Evolutionary conservation across 2,113 vertebrate genomes (phyloP), one percentile per base, ranked within the genome.

Genomic region (Takifugu flavidus): DNA sequence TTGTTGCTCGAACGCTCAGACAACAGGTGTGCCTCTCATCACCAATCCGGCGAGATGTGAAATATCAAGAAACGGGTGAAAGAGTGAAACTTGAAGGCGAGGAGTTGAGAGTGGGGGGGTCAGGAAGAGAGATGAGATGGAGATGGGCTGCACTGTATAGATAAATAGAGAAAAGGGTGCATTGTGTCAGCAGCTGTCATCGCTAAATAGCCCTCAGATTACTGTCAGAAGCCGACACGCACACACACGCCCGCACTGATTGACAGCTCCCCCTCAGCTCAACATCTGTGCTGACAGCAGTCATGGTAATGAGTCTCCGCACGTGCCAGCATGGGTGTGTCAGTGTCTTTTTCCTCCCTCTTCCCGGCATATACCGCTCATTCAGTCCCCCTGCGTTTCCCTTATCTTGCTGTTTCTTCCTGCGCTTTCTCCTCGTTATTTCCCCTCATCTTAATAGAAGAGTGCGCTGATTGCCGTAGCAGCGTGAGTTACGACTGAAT

Each of bases 221-320:
- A 82, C 77, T 85, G 82, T 83, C 78, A 80, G 72, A 71, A 72
- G 49, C 53, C 34, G 67, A 65, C 67, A 68, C 72, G 57, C 60
- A 63, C 8, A 67, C 45, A 49, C 51, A 49, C 70, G 53, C 70
- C 61, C 64, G 26, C 63, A 70, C 55, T 87, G 86, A 88, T 72
- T 87, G 85, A 89, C 88, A 86, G 84, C 84, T 85, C 85, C 85
- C 86, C 83, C 85, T 87, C 86, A 86, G 86, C 84, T 78, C 78
- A 87, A 89, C 88, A 89, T 89, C 88, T 89, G 88, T 82, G 86
- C 82, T 84, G 86, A 89, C 88, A 89, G 86, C 85, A 84, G 84
- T 81, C 81, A 61, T 78, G 82, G 81, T 89, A 89, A 89, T 89
- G 86, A 86, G 74, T 79, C 88, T 86, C 78, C 61, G 75, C 78